Conservation (phyloP, 2,113 vertebrate genomes). For the human region DNA sequence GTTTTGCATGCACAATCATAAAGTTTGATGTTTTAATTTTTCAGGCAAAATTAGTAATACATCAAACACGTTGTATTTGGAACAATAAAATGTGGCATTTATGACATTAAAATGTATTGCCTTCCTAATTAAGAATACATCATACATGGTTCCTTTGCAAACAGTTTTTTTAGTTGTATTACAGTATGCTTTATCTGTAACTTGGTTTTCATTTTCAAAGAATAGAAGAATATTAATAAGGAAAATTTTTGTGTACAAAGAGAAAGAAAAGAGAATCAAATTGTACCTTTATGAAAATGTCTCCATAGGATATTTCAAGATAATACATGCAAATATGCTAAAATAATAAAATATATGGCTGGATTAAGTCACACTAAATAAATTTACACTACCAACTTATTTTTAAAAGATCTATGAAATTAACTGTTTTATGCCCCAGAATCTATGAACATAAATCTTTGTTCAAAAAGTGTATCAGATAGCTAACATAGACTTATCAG, state of each 20-base stretch:
- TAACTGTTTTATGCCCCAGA: not conserved
- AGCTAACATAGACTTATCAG: not conserved
- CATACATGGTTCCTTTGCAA: constrained; percentile 24
- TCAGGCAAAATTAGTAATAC: constrained; percentile 52
- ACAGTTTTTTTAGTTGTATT: not conserved
- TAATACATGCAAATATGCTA: not conserved
- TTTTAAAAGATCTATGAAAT: not conserved
- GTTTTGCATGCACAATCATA: not conserved
- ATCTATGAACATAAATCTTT: not conserved
- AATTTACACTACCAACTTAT: not conserved
- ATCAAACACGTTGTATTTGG: constrained; percentile 42
- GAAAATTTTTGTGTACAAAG: not conserved
- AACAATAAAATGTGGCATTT: constrained; percentile 45
- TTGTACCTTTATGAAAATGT: not conserved
- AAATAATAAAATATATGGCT: not conserved
- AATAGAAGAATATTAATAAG: not conserved
- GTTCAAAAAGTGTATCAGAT: not conserved
- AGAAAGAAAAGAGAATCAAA: not conserved
- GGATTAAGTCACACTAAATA: not conserved
- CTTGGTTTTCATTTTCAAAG: not conserved
- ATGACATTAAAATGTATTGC: constrained; percentile 57
- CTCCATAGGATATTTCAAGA: not conserved
- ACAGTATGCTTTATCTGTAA: not conserved
- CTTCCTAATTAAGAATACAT: constrained; percentile 49
- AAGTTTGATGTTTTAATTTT: constrained; percentile 61